Evolutionary conservation across 2,113 vertebrate genomes (phyloP), one percentile per base, ranked within the genome.

Genomic region (Chaetodon trifascialis): DNA sequence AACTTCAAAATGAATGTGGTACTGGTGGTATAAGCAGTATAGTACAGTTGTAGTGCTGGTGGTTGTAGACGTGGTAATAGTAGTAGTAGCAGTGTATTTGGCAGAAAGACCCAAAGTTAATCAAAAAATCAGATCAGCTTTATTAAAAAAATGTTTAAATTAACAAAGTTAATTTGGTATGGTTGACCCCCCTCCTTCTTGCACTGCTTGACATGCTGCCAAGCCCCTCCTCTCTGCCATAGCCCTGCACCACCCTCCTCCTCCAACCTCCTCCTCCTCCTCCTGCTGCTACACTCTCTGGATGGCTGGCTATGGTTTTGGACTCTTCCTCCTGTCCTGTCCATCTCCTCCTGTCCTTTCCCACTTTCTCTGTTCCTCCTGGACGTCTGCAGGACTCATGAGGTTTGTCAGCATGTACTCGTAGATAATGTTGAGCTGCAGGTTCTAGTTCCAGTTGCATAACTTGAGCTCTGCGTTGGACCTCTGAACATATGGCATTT

Each of bases 321-420:
- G 80, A 76, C 80, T 87, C 66, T 88, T 55, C 76, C 70, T 89
- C 42, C 76, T 85, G 60, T 81, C 36, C 71, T 84, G 66, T 73
- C 82, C 88, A 79, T 78, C 79, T 83, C 60, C 76, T 85, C 55
- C 23, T 85, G 7, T 74, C 56, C 59, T 82, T 42, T 59, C 12
- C 73, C 10, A 65, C 66, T 72, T 7, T 73, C 64, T 79, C 63
- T 76, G 47, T 58, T 76, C 47, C 73, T 85, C 46, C 79, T 78
- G 86, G 88, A 89, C 73, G 9, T 72, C 83, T 84, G 87, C 91
- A 83, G 87, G 88, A 70, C 72, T 65, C 58, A 46, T 86, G 77
- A 94, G 93, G 93, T 94, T 86, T 73, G 92, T 91, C 83, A 71
- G 62, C 74, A 75, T 58, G 46, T 55, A 30, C 73, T 82, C 72